Percentiles rank a stretch among this genome's conserved stretches.
phyloP scores from a whole-genome alignment of 2,113 vertebrate species.

The Paradisaea rubra region DNA sequence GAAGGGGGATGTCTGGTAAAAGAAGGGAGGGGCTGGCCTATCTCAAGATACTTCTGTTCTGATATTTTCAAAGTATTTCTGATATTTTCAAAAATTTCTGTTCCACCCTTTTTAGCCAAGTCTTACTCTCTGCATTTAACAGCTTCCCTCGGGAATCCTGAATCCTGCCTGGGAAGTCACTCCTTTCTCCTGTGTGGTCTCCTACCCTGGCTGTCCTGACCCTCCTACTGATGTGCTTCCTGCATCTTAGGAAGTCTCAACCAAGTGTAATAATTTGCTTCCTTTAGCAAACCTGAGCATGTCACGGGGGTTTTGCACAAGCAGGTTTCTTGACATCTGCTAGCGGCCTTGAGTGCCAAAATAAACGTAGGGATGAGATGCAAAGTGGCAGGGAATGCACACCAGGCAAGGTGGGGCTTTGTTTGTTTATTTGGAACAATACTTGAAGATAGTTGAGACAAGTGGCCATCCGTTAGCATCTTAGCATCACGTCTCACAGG shows the following conservation, averaged over 20 bases:
- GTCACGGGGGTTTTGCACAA: neutral
- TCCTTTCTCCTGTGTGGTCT: neutral
- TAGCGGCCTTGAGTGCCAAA: neutral
- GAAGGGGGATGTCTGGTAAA: neutral
- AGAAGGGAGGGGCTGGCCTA: neutral
- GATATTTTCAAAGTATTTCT: too few relatives aligned
- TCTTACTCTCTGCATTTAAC: neutral
- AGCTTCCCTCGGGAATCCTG: neutral
- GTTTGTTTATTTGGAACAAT: conserved; percentile 24
- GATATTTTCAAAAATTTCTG: neutral
- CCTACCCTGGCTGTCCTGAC: neutral
- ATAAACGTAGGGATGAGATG: conserved; percentile 14
- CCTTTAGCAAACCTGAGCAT: conserved; percentile 25
- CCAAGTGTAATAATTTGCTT: conserved; percentile 21
- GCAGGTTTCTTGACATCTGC: conserved; percentile 39
- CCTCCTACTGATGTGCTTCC: neutral
- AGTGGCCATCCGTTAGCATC: neutral
- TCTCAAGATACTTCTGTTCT: neutral
- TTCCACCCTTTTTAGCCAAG: neutral
- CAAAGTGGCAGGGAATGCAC: conserved; percentile 27
- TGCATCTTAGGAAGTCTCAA: neutral
- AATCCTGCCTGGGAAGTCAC: neutral
- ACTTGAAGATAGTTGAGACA: neutral
- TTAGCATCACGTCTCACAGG: neutral
- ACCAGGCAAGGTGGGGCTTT: conserved; percentile 5